Conservation (phyloP, 1,140 invertebrate genomes). For the Dendrolimus kikuchii region DNA sequence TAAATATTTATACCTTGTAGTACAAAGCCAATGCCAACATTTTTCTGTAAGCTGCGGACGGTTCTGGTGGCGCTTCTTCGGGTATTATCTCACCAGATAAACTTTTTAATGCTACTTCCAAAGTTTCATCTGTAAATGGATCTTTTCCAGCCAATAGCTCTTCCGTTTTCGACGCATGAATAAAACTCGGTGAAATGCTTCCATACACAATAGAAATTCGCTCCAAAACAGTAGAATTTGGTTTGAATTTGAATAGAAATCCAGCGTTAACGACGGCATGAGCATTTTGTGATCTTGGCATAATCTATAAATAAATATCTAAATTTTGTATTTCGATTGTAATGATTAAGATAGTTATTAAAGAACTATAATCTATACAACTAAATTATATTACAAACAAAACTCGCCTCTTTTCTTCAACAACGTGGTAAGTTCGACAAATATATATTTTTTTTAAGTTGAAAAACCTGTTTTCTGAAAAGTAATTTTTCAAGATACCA, state of each 20-base stretch:
- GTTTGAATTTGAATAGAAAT: slow-evolving; percentile 77
- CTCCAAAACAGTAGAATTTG: slow-evolving; percentile 35
- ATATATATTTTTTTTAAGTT: too few species aligned
- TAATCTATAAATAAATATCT: slow-evolving; percentile 67
- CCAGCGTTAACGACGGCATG: slow-evolving; percentile 82
- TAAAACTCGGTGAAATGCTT: slow-evolving; percentile 76
- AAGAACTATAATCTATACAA: too few species aligned
- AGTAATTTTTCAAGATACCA: too few species aligned
- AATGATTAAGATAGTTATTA: too few species aligned
- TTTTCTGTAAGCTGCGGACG: slow-evolving; percentile 74
- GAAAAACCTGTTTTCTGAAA: too few species aligned
- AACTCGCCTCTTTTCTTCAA: too few species aligned
- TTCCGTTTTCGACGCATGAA: slow-evolving; percentile 78
- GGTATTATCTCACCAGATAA: slow-evolving; percentile 75
- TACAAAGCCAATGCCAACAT: slow-evolving; percentile 74
- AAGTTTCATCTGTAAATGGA: slow-evolving; percentile 58
- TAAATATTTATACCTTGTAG: slow-evolving; percentile 69
- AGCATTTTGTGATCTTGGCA: slow-evolving; percentile 79
- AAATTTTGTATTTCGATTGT: too few species aligned
- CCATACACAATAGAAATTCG: slow-evolving; percentile 72
- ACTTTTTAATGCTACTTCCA: slow-evolving; percentile 67
- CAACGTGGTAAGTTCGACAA: too few species aligned
- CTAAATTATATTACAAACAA: too few species aligned
- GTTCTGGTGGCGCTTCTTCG: slow-evolving; percentile 69
- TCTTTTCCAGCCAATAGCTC: slow-evolving; percentile 71